These are phyloP conservation scores for Esox niger DNA, from an alignment of 2,113 vertebrate species.

Conservation along the genomic window DNA sequence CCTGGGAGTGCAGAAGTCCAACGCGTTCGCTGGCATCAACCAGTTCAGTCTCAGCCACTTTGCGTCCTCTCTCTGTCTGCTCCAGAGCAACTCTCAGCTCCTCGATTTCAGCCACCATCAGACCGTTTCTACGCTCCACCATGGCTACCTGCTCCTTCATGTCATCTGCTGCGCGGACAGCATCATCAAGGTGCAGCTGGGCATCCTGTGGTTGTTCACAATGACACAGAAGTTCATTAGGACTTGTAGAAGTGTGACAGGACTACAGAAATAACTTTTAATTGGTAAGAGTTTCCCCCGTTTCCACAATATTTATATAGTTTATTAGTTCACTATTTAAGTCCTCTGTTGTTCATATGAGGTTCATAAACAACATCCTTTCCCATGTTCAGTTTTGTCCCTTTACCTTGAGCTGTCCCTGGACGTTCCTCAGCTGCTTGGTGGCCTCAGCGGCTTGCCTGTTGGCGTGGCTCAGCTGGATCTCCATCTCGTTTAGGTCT, in stretches of 20 bases:
- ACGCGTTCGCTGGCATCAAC: slow-evolving; percentile 68
- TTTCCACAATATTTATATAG: no score
- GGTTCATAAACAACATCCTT: no score
- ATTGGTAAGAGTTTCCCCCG: no score
- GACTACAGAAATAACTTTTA: background rate
- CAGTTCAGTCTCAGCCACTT: slow-evolving; percentile 78
- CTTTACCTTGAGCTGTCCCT: slow-evolving; percentile 65
- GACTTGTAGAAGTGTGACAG: background rate
- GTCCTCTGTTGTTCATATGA: no score
- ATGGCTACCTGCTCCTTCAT: slow-evolving; percentile 77
- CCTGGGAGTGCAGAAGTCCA: slow-evolving; percentile 76
- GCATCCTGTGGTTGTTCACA: slow-evolving; percentile 10
- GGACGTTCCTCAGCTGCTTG: slow-evolving; percentile 68
- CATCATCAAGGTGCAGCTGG: slow-evolving; percentile 5
- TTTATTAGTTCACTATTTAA: no score
- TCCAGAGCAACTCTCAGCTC: slow-evolving; percentile 74
- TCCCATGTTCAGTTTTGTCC: no score
- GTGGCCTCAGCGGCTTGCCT: slow-evolving; percentile 62
- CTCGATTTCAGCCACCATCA: slow-evolving; percentile 77
- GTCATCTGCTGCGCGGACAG: slow-evolving; percentile 54
- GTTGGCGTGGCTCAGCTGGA: slow-evolving; percentile 66
- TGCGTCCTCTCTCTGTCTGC: slow-evolving; percentile 76
- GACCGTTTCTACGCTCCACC: slow-evolving; percentile 75
- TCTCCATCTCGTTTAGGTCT: slow-evolving; percentile 62
- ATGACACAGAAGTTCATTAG: background rate